A percentile compares a stretch with the other conserved stretches of the same genome.
These are phyloP conservation scores for Lethrus apterus DNA, from an alignment of 1,140 invertebrate species.

Conservation along the genomic window DNA sequence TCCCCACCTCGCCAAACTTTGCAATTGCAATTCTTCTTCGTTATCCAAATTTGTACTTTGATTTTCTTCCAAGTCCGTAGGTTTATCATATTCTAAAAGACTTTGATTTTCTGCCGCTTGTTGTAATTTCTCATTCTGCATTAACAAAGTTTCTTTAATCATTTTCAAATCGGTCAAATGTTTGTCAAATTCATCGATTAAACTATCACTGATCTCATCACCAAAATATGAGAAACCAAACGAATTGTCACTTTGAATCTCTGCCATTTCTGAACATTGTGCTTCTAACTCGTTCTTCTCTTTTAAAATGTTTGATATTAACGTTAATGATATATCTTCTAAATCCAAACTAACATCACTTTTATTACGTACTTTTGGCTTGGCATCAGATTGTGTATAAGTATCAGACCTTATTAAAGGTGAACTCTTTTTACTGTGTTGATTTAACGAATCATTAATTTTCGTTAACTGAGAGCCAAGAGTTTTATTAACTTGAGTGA, in stretches of 20 bases:
- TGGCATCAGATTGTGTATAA: slow-evolving; percentile 53
- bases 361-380: slow-evolving; percentile 43
- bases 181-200: slow-evolving; percentile 55
- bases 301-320: slow-evolving; percentile 58
- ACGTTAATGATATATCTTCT: slow-evolving; percentile 67
- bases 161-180: slow-evolving; percentile 56
- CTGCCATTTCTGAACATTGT: slow-evolving; percentile 56
- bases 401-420: slow-evolving; percentile 51
- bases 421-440: slow-evolving; percentile 33
- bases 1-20: slow-evolving; percentile 27
- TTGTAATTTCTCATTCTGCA: slow-evolving; percentile 53
- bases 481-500: slow-evolving; percentile 50
- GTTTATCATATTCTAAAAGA: neutral
- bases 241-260: slow-evolving; percentile 51
- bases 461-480: slow-evolving; percentile 45
- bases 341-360: slow-evolving; percentile 53
- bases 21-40: slow-evolving; percentile 19
- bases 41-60: slow-evolving; percentile 20
- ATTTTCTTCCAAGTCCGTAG: neutral
- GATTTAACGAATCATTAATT: slow-evolving; percentile 46
- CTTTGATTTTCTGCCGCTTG: slow-evolving; percentile 28
- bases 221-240: slow-evolving; percentile 62
- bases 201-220: slow-evolving; percentile 47
- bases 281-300: slow-evolving; percentile 59
- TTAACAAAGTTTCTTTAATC: slow-evolving; percentile 53